These are phyloP conservation scores for Hoplostethus mediterraneus DNA, from an alignment of 2,797 vertebrate species.

Conservation along the genomic window DNA sequence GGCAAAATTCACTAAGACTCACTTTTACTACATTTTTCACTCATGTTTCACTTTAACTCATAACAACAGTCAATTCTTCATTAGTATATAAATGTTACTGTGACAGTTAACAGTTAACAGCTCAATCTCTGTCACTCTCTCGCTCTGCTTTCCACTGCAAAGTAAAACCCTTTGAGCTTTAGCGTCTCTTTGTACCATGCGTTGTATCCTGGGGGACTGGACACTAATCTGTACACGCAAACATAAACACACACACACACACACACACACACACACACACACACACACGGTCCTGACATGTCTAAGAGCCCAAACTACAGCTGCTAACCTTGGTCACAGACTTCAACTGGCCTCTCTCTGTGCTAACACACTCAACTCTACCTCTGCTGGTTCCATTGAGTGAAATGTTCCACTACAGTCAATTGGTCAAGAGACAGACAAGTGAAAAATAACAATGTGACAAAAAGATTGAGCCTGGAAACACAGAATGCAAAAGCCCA, in stretches of 20 bases:
- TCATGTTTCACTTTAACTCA: no score
- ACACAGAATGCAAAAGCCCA: conserved; percentile 31
- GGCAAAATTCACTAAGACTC: no score
- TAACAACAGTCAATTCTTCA: no score
- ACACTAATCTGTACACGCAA: background rate
- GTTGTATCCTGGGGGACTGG: background rate
- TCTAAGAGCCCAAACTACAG: background rate
- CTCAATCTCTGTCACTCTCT: background rate
- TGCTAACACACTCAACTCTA: conserved; percentile 27
- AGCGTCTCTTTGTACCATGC: background rate
- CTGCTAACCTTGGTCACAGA: conserved; percentile 25
- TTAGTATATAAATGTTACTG: background rate
- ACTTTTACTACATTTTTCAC: no score
- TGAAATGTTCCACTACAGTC: conserved; percentile 23
- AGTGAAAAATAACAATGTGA: conserved; percentile 64
- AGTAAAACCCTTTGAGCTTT: background rate
- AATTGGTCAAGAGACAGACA: conserved; percentile 49
- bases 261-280: background rate
- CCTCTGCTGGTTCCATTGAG: conserved; percentile 35
- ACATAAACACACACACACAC: conserved; percentile 10
- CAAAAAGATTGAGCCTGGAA: conserved; percentile 40
- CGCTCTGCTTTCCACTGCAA: background rate
- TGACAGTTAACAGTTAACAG: no score
- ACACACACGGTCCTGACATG: conserved; percentile 19
- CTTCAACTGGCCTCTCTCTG: conserved; percentile 14